A percentile compares a stretch with the other conserved stretches of the same genome.
Conservation (phyloP, 2,888 invertebrate genomes). For the Pollenia griseotomentosa region DNA sequence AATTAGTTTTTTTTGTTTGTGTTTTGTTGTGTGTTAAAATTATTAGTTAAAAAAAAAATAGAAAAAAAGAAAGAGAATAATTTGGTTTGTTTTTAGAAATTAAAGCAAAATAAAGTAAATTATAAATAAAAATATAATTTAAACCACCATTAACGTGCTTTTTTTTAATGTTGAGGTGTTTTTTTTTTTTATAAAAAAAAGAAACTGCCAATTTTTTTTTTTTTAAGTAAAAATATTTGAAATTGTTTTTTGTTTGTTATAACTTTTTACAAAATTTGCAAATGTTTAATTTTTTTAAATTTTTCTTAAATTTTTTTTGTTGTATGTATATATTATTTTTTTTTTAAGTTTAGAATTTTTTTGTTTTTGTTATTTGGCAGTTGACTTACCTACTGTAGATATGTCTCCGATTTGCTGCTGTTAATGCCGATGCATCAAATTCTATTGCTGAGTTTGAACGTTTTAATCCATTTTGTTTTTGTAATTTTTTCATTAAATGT, state of each 20-base stretch:
- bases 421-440: constrained; percentile 87
- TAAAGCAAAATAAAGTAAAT: constrained; percentile 19
- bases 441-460: constrained; percentile 89
- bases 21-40: constrained; percentile 48
- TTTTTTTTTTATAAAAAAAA: constrained; percentile 14
- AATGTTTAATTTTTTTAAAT: constrained; percentile 2
- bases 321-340: constrained; percentile 61
- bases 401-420: constrained; percentile 87
- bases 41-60: constrained; percentile 26
- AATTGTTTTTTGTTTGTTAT: constrained; percentile 35
- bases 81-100: constrained; percentile 35
- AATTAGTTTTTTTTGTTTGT: constrained; percentile 59
- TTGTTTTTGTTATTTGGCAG: constrained; percentile 44
- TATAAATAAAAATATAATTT: constrained; percentile 4
- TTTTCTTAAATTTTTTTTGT: constrained; percentile 34
- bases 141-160: constrained; percentile 2
- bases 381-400: constrained; percentile 85
- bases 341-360: constrained; percentile 25
- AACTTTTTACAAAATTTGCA: constrained; percentile 42
- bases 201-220: constrained; percentile 59
- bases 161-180: neutral
- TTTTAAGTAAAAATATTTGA: constrained; percentile 31
- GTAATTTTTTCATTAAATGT: constrained; percentile 85
- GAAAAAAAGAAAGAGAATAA: constrained; percentile 38
- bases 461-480: constrained; percentile 85